Evolutionary conservation across 2,113 vertebrate genomes (phyloP), one percentile per base, ranked within the genome.

Genomic region (Lonchura striata): DNA sequence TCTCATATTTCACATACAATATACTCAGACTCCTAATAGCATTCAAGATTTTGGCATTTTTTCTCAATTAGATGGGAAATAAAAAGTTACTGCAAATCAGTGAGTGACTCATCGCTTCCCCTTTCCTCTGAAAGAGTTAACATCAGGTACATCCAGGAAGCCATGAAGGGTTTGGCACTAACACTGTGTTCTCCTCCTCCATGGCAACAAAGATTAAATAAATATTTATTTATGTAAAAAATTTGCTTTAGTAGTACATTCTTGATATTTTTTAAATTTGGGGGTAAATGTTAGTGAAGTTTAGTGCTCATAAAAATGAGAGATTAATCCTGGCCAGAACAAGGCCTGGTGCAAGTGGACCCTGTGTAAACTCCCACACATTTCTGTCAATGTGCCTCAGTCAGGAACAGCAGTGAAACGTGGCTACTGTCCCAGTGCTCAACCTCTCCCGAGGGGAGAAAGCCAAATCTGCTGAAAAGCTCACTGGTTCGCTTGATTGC

Each of bases 211-310:
- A 97, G 60, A 91, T 85, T 80, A 88, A 91, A 63, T 93, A 95
- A 96, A 74, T 86, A 70, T 96, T 95, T 92, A 90, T 94, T 96
- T 95, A 79, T 88, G 50, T 64, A 76, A 96, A 95, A 86, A 96
- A 81, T 71, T 96, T 97, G 78, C 91, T 96, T 96, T 94, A 94
- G 82, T 94, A 96, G 93, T 94, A 88, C 2, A 4, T 50, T 90
- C 88, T 74, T 95, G 86, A 91, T 95, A 46, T 76, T 49, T 49
- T 91, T 96, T 94, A 70, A 89, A 92, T 95, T 95, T 93, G 64
- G 79, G 76, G 31, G 50, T 82, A 94, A 96, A 97, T 68, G 33
- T 84, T 92, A 91, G 71, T 60, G 82, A 97, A 92, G 92, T 92
- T 94, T 87, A 95, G 71, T 28, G 35, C 83, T 74, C 53, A 65